phyloP scores from a whole-genome alignment of 2,888 invertebrate species.

The Exocentrus adspersus region DNA sequence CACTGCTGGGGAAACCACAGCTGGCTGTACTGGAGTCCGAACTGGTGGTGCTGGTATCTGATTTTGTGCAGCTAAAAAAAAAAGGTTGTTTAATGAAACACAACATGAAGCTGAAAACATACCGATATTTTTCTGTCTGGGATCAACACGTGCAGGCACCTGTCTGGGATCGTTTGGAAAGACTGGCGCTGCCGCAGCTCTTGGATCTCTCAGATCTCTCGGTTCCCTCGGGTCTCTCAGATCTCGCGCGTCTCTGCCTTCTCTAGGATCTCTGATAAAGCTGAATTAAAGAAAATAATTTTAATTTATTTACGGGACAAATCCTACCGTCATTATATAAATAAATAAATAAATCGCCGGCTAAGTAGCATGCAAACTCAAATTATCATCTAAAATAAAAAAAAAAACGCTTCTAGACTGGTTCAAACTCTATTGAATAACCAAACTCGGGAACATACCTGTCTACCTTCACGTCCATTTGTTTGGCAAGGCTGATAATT shows the following conservation, averaged over 20 bases:
- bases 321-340: too few species aligned
- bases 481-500: constrained; percentile 32
- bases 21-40: constrained; percentile 41
- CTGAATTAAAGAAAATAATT: constrained; percentile 42
- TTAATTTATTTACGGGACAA: not conserved
- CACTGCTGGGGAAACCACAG: constrained; percentile 12
- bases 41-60: constrained; percentile 46
- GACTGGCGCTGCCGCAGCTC: constrained; percentile 55
- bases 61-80: too few species aligned
- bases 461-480: constrained; percentile 42
- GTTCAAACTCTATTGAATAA: too few species aligned
- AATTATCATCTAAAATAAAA: too few species aligned
- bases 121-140: constrained; percentile 69
- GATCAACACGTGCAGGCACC: constrained; percentile 68
- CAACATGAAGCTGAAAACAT: constrained; percentile 50
- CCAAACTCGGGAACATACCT: constrained; percentile 37
- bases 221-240: constrained; percentile 46
- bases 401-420: too few species aligned
- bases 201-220: constrained; percentile 53
- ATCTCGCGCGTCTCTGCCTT: constrained; percentile 47
- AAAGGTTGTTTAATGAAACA: too few species aligned
- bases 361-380: too few species aligned
- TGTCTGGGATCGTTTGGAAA: constrained; percentile 70
- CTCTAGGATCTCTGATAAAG: constrained; percentile 58
- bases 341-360: too few species aligned